Conservation (phyloP, 2,888 invertebrate genomes). For the Minunthozetes semirufus region DNA sequence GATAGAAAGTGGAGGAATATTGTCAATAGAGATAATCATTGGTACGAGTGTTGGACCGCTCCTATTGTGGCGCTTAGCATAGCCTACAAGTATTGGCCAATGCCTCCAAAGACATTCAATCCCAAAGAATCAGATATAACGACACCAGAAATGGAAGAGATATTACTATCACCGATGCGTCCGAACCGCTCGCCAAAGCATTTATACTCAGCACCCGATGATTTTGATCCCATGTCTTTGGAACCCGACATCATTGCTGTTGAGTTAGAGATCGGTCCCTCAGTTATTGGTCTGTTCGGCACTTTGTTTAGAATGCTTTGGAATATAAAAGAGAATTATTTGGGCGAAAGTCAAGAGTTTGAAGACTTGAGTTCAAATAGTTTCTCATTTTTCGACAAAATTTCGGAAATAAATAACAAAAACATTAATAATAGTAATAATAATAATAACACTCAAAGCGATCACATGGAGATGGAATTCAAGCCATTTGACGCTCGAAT, state of each 20-base stretch:
- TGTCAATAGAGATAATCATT: constrained; percentile 67
- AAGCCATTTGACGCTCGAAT: constrained; percentile 69
- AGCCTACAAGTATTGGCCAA: constrained; percentile 83
- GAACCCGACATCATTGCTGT: constrained; percentile 81
- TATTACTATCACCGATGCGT: constrained; percentile 79
- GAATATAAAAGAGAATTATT: constrained; percentile 52
- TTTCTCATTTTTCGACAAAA: constrained; percentile 23
- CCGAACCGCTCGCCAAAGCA: constrained; percentile 51
- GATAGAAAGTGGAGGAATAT: constrained; percentile 67
- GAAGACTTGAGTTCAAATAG: constrained; percentile 43
- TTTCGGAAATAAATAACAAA: constrained; percentile 36
- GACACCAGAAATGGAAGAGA: constrained; percentile 89
- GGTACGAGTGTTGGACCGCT: constrained; percentile 95
- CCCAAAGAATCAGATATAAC: constrained; percentile 79
- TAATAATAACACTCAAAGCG: constrained; percentile 41
- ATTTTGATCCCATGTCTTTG: constrained; percentile 78
- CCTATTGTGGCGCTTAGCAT: constrained; percentile 88
- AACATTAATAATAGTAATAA: constrained; percentile 41
- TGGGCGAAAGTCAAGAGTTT: constrained; percentile 51
- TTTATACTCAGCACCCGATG: constrained; percentile 50
- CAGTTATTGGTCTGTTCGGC: constrained; percentile 82
- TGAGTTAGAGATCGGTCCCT: constrained; percentile 89
- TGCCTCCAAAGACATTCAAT: constrained; percentile 77
- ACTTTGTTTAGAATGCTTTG: constrained; percentile 62
- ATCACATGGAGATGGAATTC: constrained; percentile 33